These are phyloP conservation scores for Pammene fasciana DNA, from an alignment of 2,888 invertebrate genomes.

Conservation along the genomic window DNA sequence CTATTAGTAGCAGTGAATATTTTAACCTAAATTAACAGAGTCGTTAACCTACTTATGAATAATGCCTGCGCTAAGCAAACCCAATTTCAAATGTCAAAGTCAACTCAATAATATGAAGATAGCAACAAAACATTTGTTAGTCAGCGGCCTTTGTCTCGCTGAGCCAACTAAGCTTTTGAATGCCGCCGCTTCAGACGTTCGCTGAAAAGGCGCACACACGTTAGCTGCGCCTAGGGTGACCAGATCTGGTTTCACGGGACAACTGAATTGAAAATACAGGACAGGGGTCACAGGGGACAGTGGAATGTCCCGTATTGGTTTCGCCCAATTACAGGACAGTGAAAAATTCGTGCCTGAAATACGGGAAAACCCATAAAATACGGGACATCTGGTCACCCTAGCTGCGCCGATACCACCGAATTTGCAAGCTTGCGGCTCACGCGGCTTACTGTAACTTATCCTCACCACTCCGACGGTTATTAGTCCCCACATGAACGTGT, in stretches of 20 bases:
- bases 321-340: no score
- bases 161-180: slow-evolving; percentile 64
- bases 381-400: no score
- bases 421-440: slow-evolving; percentile 58
- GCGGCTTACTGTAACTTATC: slow-evolving; percentile 52
- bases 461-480: slow-evolving; percentile 49
- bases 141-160: slow-evolving; percentile 48
- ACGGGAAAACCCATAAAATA: no score
- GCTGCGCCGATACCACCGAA: slow-evolving; percentile 49
- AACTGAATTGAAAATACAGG: no score
- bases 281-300: no score
- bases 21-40: slow-evolving; percentile 22
- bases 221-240: slow-evolving; percentile 41
- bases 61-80: slow-evolving; percentile 30
- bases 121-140: slow-evolving; percentile 55
- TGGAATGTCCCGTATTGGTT: no score
- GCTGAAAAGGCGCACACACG: slow-evolving; percentile 60
- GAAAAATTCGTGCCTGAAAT: no score
- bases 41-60: slow-evolving; percentile 30
- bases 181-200: slow-evolving; percentile 56
- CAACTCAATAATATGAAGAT: slow-evolving; percentile 44
- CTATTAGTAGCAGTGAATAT: slow-evolving; percentile 22
- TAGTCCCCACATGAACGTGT: slow-evolving; percentile 49
- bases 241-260: no score
- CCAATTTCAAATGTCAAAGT: slow-evolving; percentile 41